Percentiles rank a stretch among this genome's conserved stretches.
Conservation (phyloP, 1,140 invertebrate species). For the Scaptomyza hsui region DNA sequence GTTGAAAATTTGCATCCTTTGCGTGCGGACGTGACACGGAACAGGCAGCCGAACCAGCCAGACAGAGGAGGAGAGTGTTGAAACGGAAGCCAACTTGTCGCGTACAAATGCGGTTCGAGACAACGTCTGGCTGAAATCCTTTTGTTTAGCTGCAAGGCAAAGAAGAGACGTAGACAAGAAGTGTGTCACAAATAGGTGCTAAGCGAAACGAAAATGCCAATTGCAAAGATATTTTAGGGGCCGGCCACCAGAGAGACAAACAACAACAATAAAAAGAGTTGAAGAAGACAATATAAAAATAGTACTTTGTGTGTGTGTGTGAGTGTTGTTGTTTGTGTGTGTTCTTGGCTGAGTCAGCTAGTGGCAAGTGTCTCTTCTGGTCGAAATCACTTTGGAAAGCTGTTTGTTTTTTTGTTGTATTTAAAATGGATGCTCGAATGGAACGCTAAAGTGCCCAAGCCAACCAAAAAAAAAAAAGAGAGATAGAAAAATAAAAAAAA, state of each 20-base stretch:
- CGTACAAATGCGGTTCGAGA: constrained; percentile 14
- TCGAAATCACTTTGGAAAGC: constrained; percentile 66
- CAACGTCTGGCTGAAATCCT: constrained; percentile 7
- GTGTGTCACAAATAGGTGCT: constrained; percentile 26
- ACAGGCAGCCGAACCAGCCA: not conserved
- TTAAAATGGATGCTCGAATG: constrained; percentile 56
- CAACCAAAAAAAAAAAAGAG: constrained; percentile 2
- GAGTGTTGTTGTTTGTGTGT: constrained; percentile 5
- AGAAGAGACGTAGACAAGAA: constrained; percentile 1
- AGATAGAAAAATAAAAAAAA: not conserved
- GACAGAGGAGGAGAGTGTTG: too few species aligned
- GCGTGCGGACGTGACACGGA: constrained; percentile 65
- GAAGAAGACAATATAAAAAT: constrained; percentile 53
- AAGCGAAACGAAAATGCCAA: constrained; percentile 16
- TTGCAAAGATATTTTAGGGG: constrained; percentile 30
- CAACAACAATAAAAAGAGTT: constrained; percentile 35
- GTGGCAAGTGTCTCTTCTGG: constrained; percentile 50
- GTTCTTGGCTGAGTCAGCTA: constrained; percentile 32
- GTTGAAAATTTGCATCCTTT: constrained; percentile 77
- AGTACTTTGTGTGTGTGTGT: constrained; percentile 52
- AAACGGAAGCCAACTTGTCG: constrained; percentile 52
- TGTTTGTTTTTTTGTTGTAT: constrained; percentile 57
- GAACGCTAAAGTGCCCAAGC: constrained; percentile 5
- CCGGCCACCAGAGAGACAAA: constrained; percentile 16
- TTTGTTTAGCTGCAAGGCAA: too few species aligned